Evolutionary conservation across 1,140 invertebrate genomes (phyloP).

Genomic region (Papilio glaucus): DNA sequence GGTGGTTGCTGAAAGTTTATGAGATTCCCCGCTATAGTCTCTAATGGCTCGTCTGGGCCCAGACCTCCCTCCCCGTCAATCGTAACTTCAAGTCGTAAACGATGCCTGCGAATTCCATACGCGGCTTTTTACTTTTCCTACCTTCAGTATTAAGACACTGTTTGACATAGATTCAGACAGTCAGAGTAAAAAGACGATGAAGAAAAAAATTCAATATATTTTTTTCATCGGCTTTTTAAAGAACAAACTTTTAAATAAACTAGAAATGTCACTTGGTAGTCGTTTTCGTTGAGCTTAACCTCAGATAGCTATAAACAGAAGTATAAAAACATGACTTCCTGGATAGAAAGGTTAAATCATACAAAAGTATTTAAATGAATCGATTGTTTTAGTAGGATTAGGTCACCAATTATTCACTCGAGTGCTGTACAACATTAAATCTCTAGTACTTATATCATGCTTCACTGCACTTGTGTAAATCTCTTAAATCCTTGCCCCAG

Average conservation of each 20-base stretch:
- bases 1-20: slow-evolving; percentile 50
- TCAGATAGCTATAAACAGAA: too few relatives aligned
- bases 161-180: slow-evolving; percentile 10
- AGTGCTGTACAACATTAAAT: background rate
- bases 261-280: too few relatives aligned
- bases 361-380: too few relatives aligned
- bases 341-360: too few relatives aligned
- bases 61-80: slow-evolving; percentile 33
- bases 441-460: background rate
- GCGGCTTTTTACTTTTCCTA: slow-evolving; percentile 16
- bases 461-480: background rate
- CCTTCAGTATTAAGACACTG: background rate
- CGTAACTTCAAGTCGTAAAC: slow-evolving; percentile 56
- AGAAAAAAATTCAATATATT: too few relatives aligned
- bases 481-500: slow-evolving; percentile 19
- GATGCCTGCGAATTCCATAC: slow-evolving; percentile 43
- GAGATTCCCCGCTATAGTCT: slow-evolving; percentile 58
- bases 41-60: slow-evolving; percentile 58
- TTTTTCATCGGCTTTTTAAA: too few relatives aligned
- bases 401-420: background rate
- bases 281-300: too few relatives aligned
- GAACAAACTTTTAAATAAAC: too few relatives aligned
- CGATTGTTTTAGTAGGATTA: too few relatives aligned
- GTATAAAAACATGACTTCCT: too few relatives aligned
- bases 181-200: background rate